Evolutionary conservation across 2,797 vertebrate genomes (phyloP), one percentile per base, ranked within the genome.

Genomic region (Tragelaphus oryx): DNA sequence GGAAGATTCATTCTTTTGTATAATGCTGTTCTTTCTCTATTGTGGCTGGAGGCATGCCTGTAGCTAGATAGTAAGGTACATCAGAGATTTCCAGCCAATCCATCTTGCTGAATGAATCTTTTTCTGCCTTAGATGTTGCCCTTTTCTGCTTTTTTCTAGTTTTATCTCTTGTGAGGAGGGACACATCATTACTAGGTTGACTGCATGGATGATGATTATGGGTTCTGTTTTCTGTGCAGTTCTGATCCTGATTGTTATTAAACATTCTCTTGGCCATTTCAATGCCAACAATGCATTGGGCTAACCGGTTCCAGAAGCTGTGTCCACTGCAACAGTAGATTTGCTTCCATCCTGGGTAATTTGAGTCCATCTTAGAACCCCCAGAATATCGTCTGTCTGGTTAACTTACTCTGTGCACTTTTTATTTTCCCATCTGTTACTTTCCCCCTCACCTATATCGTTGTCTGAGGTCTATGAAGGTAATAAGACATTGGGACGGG

Each of bases 221-320:
- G 59, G 18, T 37, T 92, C n/a, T 41, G 9, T 83, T 48, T 94
- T 79, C 71, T 78, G n/a, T 41, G 60, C 22, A 52, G 8, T 6
- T n/a, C 26, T n/a, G 50, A 82, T 68, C 16, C 17, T 62, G 26
- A 81, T 59, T 30, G 10, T 9, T 9, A 1, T 30, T 44, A 89
- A 83, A 37, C 46, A n/a, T 60, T 89, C 20, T 86, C 33, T 59
- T 59, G 74, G 20, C 50, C 33, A 18, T 90, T 83, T 71, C n/a
- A 55, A 3, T 11, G 16, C 74, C 26, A 41, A 48, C 1, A 22
- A 28, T 8, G 1, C 0, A 5, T 33, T 13, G 24, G 48, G 41
- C 44, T 30, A 12, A 41, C 28, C 30, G 13, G 30, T 81, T 57
- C 81, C 37, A 83, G 65, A 28, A 14, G 8, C n/a, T 14, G 2